Percentiles rank a stretch among this genome's conserved stretches.
Conservation (phyloP, 2,888 invertebrate genomes). For the Caenorhabditis plicata region DNA sequence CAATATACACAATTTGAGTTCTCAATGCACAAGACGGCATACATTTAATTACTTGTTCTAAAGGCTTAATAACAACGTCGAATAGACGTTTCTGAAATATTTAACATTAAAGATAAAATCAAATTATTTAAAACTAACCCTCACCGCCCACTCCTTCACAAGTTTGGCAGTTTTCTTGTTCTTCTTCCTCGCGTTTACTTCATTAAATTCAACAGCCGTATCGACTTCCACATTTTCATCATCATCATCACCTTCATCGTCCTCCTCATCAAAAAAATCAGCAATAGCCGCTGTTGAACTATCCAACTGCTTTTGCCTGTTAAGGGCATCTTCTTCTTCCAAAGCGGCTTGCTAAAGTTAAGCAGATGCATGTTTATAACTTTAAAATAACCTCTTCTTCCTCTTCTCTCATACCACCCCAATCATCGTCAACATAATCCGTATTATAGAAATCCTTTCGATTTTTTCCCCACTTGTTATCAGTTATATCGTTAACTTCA, state of each 20-base stretch:
- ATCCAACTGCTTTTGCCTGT: constrained; percentile 55
- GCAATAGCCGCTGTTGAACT: constrained; percentile 38
- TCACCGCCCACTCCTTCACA: constrained; percentile 22
- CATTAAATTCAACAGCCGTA: constrained; percentile 32
- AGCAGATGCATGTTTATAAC: background rate
- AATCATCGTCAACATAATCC: constrained; percentile 58
- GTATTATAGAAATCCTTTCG: constrained; percentile 66
- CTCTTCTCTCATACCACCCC: constrained; percentile 54
- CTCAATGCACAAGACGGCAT: constrained; percentile 34
- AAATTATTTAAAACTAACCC: constrained; percentile 28
- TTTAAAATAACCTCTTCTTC: constrained; percentile 29
- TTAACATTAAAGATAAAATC: too few species aligned
- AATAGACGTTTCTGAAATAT: constrained; percentile 26
- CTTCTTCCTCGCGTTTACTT: constrained; percentile 22
- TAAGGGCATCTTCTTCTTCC: constrained; percentile 57
- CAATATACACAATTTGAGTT: constrained; percentile 32
- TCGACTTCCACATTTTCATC: constrained; percentile 17
- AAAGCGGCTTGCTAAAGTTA: constrained; percentile 23
- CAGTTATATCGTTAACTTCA: constrained; percentile 33
- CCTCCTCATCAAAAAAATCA: constrained; percentile 39
- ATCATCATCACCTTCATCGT: constrained; percentile 25
- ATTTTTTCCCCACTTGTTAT: constrained; percentile 68
- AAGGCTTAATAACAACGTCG: constrained; percentile 41
- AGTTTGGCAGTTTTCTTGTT: constrained; percentile 27
- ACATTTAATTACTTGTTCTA: constrained; percentile 26